These are phyloP conservation scores for Agriopis aurantiaria DNA, from an alignment of 2,888 invertebrate species.

Conservation along the genomic window DNA sequence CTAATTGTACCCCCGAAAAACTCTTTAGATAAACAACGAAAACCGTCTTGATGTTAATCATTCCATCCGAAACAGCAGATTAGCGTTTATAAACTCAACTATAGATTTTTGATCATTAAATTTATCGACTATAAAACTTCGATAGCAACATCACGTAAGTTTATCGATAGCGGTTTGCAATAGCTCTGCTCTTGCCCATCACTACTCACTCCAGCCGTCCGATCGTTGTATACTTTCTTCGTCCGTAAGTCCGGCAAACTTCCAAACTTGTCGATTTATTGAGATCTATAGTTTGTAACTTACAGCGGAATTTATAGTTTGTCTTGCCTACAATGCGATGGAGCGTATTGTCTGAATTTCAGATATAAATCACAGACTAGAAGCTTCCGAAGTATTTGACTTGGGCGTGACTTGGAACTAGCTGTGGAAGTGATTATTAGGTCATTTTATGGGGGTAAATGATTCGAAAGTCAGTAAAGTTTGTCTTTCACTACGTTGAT, in stretches of 20 bases:
- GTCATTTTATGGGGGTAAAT: conserved; percentile 15
- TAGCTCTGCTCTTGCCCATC: conserved; percentile 36
- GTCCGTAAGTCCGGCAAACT: conserved; percentile 83
- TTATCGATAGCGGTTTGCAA: background rate
- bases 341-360: conserved; percentile 40
- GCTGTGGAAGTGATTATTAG: conserved; percentile 25
- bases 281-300: conserved; percentile 48
- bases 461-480: background rate
- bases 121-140: background rate
- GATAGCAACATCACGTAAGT: background rate
- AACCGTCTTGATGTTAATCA: too few species aligned
- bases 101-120: background rate
- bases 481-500: background rate
- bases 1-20: too few species aligned
- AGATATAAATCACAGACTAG: conserved; percentile 45
- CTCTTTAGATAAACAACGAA: too few species aligned
- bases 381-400: conserved; percentile 38
- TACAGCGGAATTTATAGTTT: conserved; percentile 47
- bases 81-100: background rate
- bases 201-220: conserved; percentile 52
- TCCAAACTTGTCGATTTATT: conserved; percentile 81
- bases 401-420: conserved; percentile 27
- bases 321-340: conserved; percentile 46
- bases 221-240: conserved; percentile 80
- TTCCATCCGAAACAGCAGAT: background rate